phyloP scores from a whole-genome alignment of 1,140 invertebrate genomes.

The Ruditapes philippinarum region DNA sequence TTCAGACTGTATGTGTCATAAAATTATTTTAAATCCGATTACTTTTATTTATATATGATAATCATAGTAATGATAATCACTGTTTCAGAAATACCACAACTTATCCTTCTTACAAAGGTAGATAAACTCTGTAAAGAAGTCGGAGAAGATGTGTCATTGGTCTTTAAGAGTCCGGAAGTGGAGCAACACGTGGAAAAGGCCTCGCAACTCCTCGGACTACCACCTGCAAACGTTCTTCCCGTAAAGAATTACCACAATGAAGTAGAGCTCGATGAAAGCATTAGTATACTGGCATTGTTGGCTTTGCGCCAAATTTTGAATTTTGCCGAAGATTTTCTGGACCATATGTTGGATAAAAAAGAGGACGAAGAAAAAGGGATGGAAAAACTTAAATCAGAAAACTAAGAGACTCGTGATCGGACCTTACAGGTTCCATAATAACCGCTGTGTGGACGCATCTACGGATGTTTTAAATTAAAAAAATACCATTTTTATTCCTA shows the following conservation, averaged over 20 bases:
- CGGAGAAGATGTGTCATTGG: conserved; percentile 3
- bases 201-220: conserved; percentile 59
- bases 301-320: conserved; percentile 38
- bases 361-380: background rate
- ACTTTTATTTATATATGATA: too few species aligned
- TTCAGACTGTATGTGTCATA: too few species aligned
- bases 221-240: conserved; percentile 54
- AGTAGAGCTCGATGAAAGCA: conserved; percentile 39
- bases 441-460: too few species aligned
- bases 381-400: background rate
- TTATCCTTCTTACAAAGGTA: conserved; percentile 62
- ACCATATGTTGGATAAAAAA: conserved; percentile 22
- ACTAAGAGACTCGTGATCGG: background rate
- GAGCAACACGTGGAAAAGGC: conserved; percentile 50
- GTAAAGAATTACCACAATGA: conserved; percentile 64
- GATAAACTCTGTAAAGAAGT: conserved; percentile 50
- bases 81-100: conserved; percentile 61
- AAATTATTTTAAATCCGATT: too few species aligned
- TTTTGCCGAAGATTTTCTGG: conserved; percentile 59
- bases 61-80: too few species aligned
- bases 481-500: too few species aligned
- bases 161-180: conserved; percentile 46
- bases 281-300: conserved; percentile 33
- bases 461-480: too few species aligned
- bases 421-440: too few species aligned